Evolutionary conservation across 2,113 vertebrate species (phyloP), one percentile per base, ranked within the genome.

Genomic region (Malurus cyaneus): DNA sequence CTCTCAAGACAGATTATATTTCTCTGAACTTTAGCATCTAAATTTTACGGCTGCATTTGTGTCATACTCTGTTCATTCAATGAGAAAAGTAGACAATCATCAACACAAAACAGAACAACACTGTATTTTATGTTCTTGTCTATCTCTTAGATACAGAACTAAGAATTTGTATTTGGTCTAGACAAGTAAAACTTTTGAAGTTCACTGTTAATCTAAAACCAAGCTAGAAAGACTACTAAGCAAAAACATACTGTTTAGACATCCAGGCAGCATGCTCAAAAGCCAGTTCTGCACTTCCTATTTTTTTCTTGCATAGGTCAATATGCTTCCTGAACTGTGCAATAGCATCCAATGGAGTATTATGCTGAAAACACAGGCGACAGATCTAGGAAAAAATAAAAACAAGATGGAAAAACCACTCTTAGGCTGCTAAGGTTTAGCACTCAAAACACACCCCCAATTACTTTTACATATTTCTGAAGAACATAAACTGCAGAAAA

Each of bases 211-310:
- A 42, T 18, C 11, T 3, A 79, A 42, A 94, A 86, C 15, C 50
- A 25, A 80, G 73, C 3, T 20, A 77, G 47, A 78, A 92, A 71
- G 10, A 64, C 42, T 32, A 54, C 32, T 84, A 60, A 88, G 29
- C 32, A 81, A 86, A 95, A 94, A 89, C 99, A 92, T 98, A 99
- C 99, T 99, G 99, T 98, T 99, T 99, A 47, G 99, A 99, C 99
- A 99, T 99, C 99, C 99, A 99, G 12, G 99, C 99, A 12, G 99
- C 97, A 70, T 99, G 99, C 80, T 99, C 99, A 86, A 99, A 99
- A 62, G 99, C 98, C 88, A 99, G 96, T 71, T 99, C 99, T 4
- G 98, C 98, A n/a, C 99, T 99, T 92, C 99, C 99, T 11, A 99
- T 99, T 98, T 99, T 99, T 96, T 99, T 99, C 97, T 99, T 99